Percentiles rank a stretch among this genome's conserved stretches.
Evolutionary conservation across 1,140 invertebrate genomes (phyloP).

Genomic region (Pteromalus puparum): DNA sequence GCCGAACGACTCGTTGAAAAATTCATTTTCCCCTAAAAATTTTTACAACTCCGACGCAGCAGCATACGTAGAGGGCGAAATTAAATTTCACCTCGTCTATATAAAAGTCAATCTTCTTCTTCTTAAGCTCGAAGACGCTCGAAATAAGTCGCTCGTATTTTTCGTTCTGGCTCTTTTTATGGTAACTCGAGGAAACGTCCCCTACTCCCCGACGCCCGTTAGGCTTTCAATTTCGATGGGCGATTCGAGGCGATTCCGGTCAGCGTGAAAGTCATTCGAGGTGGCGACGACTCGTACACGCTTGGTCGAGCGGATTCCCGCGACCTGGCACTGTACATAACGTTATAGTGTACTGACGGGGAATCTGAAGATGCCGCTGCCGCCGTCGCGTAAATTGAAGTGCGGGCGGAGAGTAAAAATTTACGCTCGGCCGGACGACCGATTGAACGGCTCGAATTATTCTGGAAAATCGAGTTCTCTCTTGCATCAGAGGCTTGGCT

Average conservation of each 20-base stretch:
- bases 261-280: constrained; percentile 49
- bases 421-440: neutral
- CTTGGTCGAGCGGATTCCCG: neutral
- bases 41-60: neutral
- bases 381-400: constrained; percentile 2
- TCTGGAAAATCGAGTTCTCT: neutral
- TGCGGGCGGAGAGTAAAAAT: too few relatives aligned
- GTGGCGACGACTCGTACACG: neutral
- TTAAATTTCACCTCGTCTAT: constrained; percentile 39
- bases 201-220: neutral
- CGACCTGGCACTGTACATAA: neutral
- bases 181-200: constrained; percentile 36
- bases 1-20: neutral
- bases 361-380: neutral
- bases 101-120: constrained; percentile 44
- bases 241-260: neutral
- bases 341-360: too few relatives aligned
- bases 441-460: neutral
- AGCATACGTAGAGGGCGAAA: neutral
- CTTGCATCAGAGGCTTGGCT: too few relatives aligned
- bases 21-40: constrained; percentile 10
- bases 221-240: constrained; percentile 53
- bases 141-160: neutral
- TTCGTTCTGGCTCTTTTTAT: constrained; percentile 25
- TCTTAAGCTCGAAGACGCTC: neutral